Evolutionary conservation across 1,140 invertebrate genomes (phyloP), one percentile per base, ranked within the genome.

Genomic region (Cotesia vestalis): DNA sequence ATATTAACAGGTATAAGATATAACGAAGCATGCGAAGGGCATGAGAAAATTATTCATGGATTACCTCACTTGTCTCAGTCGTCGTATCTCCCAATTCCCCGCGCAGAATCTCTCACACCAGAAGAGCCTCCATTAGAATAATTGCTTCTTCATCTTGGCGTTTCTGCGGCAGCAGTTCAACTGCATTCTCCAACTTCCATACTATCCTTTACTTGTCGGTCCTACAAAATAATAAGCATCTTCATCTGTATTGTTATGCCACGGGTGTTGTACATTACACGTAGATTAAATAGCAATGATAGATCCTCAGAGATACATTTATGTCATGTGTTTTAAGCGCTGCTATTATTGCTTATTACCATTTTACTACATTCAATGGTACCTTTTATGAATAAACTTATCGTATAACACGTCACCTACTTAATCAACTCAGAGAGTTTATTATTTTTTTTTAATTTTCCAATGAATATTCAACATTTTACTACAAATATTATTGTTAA

Each of bases 101-200:
- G 6, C 11, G 40, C 40, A 46, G 40, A 46, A 11, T 46, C 4
- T 51, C 34, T 53, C 51, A 5, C 17, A 36, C 17, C 35, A 35
- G 63, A 80, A 84, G 64, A 84, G 80, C 84, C 79, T 84, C 83
- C 84, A 85, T 85, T 85, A 85, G 83, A 85, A 85, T 85, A 85
- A 85, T 85, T 85, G 83, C 84, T 85, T 85, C 83, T 84, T 85
- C 84, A 85, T 85, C 83, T 85, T 85, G 79, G 78, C 79, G 79
- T 81, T 84, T 82, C 80, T 76, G 78, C 75, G 20, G 64, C 80
- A 75, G 77, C 75, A 17, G 64, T 75, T 70, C 66, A 69, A 74
- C 70, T 74, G 71, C 75, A 27, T 36, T 53, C 52, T 34, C 8
- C 36, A 9, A 8, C 38, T 46, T 11, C 27, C 27, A 27, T 27